Evolutionary conservation across 2,888 invertebrate genomes (phyloP), one percentile per base, ranked within the genome.

Genomic region (Anticlea derivata): DNA sequence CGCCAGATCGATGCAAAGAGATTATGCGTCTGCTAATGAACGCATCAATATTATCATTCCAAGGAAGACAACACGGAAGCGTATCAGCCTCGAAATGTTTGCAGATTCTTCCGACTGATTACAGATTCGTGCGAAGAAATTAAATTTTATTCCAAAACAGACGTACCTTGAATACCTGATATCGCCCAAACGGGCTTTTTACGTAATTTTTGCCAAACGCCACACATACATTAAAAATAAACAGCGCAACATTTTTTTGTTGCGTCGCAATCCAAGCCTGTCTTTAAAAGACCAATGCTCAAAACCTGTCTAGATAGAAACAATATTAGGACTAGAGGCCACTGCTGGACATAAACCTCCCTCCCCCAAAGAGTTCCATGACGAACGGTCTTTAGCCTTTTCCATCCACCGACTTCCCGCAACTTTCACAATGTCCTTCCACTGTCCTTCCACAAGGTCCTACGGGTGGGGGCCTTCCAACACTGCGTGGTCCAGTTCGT

Each of bases 71-170:
- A 54, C 35, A 44, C 47, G 57, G 59, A 61, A 57, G 47, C 46
- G 11, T 34, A 37, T 17, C 35, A 44, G 31, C 55, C 54, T 62
- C 58, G 50, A 43, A 50, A 49, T 58, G 52, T 58, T 58, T 58
- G 34, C 39, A 43, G 49, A 38, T 26, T 37, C 55, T 60, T 60
- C 62, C 58, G 56, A 60, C 41, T 39, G 58, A 60, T 62, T 49
- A 60, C 54, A 49, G 30, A 34, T 43, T 46, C 60, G 58, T 60
- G 58, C 58, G 55, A 26, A 56, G 52, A 58, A 56, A 60, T 55
- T 51, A n/a, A 50, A 51, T 50, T 58, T 46, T 49, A 53, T 48
- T 55, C 49, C 4, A 49, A 57, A 55, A 58, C 48, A 38, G n/a
- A 26, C 26, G 20, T 20, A 31, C 40, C 39, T 34, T 50, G 44